Conservation (phyloP, 2,113 vertebrate genomes). For the Barnardius zonarius region DNA sequence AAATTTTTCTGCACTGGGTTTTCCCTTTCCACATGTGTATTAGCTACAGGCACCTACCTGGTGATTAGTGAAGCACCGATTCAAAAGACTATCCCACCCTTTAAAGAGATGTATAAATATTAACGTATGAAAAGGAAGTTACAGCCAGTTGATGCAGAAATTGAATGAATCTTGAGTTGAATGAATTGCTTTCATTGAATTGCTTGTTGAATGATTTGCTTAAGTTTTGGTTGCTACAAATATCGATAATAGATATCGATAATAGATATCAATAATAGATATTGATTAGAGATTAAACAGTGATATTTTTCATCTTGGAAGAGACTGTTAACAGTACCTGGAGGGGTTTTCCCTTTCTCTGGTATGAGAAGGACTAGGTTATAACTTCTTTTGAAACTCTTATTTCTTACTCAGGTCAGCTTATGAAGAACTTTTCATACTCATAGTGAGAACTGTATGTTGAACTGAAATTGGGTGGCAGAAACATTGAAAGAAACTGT, state of each 20-base stretch:
- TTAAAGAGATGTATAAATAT: conserved; percentile 6
- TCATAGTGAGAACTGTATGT: neutral
- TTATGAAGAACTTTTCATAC: neutral
- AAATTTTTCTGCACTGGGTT: neutral
- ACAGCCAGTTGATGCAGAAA: neutral
- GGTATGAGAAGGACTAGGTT: neutral
- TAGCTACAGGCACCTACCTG: neutral
- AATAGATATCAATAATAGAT: neutral
- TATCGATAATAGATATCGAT: neutral
- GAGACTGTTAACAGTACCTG: neutral
- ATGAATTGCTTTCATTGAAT: neutral
- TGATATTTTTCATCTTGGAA: neutral
- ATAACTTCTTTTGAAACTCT: neutral
- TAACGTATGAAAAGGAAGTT: conserved; percentile 25
- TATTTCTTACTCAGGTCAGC: neutral
- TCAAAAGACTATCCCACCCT: neutral
- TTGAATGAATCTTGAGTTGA: neutral
- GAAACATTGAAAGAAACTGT: neutral
- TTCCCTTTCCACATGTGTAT: neutral
- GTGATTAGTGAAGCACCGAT: neutral
- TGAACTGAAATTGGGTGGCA: neutral
- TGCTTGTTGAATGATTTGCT: neutral
- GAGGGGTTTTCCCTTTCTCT: accelerated
- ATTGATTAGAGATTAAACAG: neutral
- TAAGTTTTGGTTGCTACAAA: neutral